Conservation (phyloP, 1,140 invertebrate genomes). For the Kradibia gibbosae region DNA sequence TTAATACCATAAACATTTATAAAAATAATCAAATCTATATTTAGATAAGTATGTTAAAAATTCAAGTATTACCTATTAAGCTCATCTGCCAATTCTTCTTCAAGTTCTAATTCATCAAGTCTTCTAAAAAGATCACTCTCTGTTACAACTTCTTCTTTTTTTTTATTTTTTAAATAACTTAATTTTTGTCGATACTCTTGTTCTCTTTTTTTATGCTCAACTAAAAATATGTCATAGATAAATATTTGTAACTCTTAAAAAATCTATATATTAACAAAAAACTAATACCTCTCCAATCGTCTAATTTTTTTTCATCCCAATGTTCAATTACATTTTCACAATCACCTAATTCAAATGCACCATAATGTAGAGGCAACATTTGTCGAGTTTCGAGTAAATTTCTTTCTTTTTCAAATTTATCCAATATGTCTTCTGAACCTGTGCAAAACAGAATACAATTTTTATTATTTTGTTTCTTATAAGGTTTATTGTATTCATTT, state of each 20-base stretch:
- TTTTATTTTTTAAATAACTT: slow-evolving; percentile 61
- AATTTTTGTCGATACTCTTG: slow-evolving; percentile 71
- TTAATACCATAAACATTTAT: slow-evolving; percentile 11
- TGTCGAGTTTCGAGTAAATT: slow-evolving; percentile 68
- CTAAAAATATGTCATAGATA: slow-evolving; percentile 57
- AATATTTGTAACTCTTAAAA: slow-evolving; percentile 33
- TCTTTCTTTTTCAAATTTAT: slow-evolving; percentile 70
- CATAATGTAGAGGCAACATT: slow-evolving; percentile 62
- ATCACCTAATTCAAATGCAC: slow-evolving; percentile 65
- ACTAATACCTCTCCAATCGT: slow-evolving; percentile 72
- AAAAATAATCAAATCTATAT: neutral
- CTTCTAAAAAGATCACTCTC: slow-evolving; percentile 71
- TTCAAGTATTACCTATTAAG: slow-evolving; percentile 58
- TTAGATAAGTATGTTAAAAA: no score
- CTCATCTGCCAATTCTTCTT: slow-evolving; percentile 74
- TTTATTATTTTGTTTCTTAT: neutral
- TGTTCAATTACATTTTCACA: slow-evolving; percentile 73
- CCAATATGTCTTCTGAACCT: slow-evolving; percentile 73
- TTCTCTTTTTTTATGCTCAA: slow-evolving; percentile 72
- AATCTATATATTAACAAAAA: neutral
- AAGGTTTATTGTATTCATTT: neutral
- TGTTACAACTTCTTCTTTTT: slow-evolving; percentile 60
- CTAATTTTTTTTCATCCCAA: slow-evolving; percentile 74
- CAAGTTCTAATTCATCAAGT: slow-evolving; percentile 74
- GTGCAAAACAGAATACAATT: slow-evolving; percentile 41